Evolutionary conservation across 1,140 invertebrate species (phyloP).

Genomic region (Drosophila bocqueti): DNA sequence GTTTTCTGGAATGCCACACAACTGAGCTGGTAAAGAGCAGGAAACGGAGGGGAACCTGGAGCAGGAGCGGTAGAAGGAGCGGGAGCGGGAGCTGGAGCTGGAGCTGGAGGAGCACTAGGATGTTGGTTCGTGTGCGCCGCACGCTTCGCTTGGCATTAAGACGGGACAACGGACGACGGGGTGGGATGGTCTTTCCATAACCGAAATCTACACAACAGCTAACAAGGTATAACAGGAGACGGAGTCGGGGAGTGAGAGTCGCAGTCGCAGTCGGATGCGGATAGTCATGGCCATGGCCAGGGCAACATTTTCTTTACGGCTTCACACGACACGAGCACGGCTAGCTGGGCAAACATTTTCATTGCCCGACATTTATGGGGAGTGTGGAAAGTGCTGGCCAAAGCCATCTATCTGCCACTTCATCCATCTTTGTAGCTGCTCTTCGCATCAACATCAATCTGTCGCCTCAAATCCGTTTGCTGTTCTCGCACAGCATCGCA

Average conservation of each 20-base stretch:
- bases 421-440: slow-evolving; percentile 43
- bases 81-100: neutral
- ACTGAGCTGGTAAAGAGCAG: slow-evolving; percentile 16
- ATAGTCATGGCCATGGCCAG: slow-evolving; percentile 10
- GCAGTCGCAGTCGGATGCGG: neutral
- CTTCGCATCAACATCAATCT: slow-evolving; percentile 64
- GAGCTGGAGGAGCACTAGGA: neutral
- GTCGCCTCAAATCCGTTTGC: slow-evolving; percentile 66
- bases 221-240: slow-evolving; percentile 67
- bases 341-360: slow-evolving; percentile 77
- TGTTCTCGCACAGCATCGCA: slow-evolving; percentile 8
- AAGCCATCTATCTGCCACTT: slow-evolving; percentile 57
- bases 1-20: slow-evolving; percentile 74
- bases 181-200: slow-evolving; percentile 14
- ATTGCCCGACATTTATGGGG: slow-evolving; percentile 70
- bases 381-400: slow-evolving; percentile 14
- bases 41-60: neutral
- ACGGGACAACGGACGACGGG: neutral
- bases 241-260: neutral
- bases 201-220: slow-evolving; percentile 68
- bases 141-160: slow-evolving; percentile 69
- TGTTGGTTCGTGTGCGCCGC: slow-evolving; percentile 6
- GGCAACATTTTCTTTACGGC: slow-evolving; percentile 73
- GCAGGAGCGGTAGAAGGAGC: neutral
- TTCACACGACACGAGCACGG: slow-evolving; percentile 63